Evolutionary conservation across 1,140 invertebrate species (phyloP), one percentile per base, ranked within the genome.

Genomic region (Drosophila quadrilineata): DNA sequence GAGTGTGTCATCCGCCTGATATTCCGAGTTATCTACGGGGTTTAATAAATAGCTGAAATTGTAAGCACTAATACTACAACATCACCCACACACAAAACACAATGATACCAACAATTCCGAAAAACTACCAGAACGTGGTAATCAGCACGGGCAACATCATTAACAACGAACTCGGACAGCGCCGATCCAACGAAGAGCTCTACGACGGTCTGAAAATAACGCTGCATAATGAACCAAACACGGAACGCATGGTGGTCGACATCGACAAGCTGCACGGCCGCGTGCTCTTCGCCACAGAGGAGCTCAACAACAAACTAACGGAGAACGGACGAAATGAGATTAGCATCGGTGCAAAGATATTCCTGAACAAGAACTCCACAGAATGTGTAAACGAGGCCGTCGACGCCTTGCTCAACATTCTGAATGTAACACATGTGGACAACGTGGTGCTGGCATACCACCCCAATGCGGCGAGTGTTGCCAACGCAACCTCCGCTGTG

Each of bases 101-200:
- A 38, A 88, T 88, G 87, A 85, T 88, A 50, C 75, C 87, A 41
- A 69, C 75, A 66, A 85, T 88, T 68, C 70, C 70, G 48, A 85
- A 77, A 10, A 80, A 85, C 59, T 88, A 69, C 66, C 69, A 79
- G 58, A 74, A 87, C 58, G 63, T 92, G 66, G 91, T 92, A 63
- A 93, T 97, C 56, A 95, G 95, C 75, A 97, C 96, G 26, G 96
- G 96, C 50, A 97, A 98, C 90, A 95, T 97, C 65, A 91, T 97
- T 85, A 95, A 94, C 89, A 82, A 75, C 21, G 96, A 96, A 88
- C 93, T 95, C 48, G 94, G 94, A 5, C 76, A 82, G 65, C 94
- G 95, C 87, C 94, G 93, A 90, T 93, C 96, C 16, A 94, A 93
- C 36, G 95, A 96, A 89, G 96, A 98, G 60, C 66, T 89, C 92